phyloP scores from a whole-genome alignment of 2,797 vertebrate species.

The Spinus pinus region DNA sequence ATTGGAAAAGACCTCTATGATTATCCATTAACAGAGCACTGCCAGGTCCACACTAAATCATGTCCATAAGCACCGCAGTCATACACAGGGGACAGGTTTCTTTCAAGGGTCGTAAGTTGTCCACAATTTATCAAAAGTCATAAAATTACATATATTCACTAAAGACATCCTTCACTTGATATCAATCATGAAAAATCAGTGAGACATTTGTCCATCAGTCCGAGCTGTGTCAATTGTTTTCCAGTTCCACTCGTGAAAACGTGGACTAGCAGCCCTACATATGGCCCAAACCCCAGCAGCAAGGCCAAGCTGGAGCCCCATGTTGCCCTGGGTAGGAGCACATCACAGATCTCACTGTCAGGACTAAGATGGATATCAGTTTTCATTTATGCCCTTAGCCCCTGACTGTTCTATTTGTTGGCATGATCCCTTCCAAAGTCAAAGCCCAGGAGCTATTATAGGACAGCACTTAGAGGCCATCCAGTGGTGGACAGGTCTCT shows the following conservation, averaged over 20 bases:
- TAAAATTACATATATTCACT: not conserved
- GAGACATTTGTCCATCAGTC: not conserved
- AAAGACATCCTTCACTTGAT: not conserved
- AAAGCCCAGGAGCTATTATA: not conserved
- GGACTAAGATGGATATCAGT: not conserved
- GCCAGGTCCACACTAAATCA: not conserved
- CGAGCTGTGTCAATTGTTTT: not conserved
- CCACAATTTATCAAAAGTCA: not conserved
- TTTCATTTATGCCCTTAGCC: not conserved
- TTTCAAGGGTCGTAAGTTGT: not conserved
- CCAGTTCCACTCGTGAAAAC: not conserved
- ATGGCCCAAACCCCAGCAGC: accelerated
- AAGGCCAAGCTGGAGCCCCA: not conserved
- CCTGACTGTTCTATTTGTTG: not conserved
- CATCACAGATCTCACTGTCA: not conserved
- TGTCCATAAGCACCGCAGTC: not conserved
- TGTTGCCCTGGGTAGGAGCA: not conserved
- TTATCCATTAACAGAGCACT: not conserved
- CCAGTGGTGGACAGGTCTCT: not conserved
- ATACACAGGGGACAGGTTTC: not conserved
- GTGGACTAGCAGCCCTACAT: not conserved
- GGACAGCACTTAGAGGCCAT: not conserved
- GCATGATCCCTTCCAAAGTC: not conserved
- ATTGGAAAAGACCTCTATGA: not conserved
- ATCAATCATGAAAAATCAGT: not conserved